These are phyloP conservation scores for Drosophila baimaii DNA, from an alignment of 1,140 invertebrate species.

Conservation along the genomic window DNA sequence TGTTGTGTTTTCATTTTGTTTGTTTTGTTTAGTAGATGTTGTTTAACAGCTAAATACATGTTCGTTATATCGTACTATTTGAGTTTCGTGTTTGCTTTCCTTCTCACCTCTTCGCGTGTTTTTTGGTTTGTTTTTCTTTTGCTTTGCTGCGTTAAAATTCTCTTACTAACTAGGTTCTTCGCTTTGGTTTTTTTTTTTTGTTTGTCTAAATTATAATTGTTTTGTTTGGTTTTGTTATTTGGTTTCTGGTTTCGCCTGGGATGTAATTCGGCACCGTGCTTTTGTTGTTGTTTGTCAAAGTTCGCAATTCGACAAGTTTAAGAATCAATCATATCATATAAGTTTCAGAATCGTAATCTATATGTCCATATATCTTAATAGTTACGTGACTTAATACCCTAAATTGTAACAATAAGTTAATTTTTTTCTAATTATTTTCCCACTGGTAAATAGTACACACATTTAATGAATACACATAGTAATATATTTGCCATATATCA, in stretches of 20 bases:
- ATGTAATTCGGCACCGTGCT: conserved; percentile 66
- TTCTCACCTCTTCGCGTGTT: conserved; percentile 41
- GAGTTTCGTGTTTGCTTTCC: conserved; percentile 51
- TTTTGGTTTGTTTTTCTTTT: conserved; percentile 22
- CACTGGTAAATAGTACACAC: conserved; percentile 67
- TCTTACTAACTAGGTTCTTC: conserved; percentile 67
- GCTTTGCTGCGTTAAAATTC: conserved; percentile 78
- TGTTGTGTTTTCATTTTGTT: conserved; percentile 53
- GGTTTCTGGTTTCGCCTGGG: conserved; percentile 69
- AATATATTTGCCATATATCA: conserved; percentile 60
- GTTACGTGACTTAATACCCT: conserved; percentile 73
- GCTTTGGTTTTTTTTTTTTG: conserved; percentile 42
- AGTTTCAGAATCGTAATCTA: conserved; percentile 67
- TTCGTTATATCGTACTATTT: conserved; percentile 71
- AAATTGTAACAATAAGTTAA: conserved; percentile 78
- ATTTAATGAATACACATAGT: conserved; percentile 72
- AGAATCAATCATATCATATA: conserved; percentile 78
- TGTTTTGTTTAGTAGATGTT: conserved; percentile 48
- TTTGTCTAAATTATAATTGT: conserved; percentile 76
- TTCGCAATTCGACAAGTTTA: conserved; percentile 82
- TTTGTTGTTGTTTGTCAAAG: conserved; percentile 64
- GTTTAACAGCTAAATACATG: conserved; percentile 78
- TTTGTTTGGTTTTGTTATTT: conserved; percentile 52
- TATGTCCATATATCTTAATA: conserved; percentile 79
- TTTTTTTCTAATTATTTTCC: conserved; percentile 34